These are phyloP conservation scores for Malacoraja senta DNA, from an alignment of 2,797 vertebrate species.

Conservation along the genomic window DNA sequence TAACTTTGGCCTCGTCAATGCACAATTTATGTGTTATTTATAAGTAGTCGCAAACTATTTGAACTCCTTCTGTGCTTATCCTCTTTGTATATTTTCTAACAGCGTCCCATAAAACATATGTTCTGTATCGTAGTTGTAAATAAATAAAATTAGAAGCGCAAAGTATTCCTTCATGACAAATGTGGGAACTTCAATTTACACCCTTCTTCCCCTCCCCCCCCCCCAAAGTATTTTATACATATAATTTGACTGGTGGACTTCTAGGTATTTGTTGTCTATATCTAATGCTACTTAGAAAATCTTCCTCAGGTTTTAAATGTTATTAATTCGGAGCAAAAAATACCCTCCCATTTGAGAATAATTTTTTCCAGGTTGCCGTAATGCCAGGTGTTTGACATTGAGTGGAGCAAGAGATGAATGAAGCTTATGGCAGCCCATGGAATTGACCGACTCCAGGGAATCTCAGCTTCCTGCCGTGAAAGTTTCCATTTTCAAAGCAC, in stretches of 20 bases:
- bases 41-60: neutral
- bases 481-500: constrained; percentile 83
- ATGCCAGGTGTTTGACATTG: constrained; percentile 80
- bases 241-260: neutral
- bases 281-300: constrained; percentile 59
- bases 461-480: constrained; percentile 73
- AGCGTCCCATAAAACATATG: neutral
- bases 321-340: constrained; percentile 55
- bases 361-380: constrained; percentile 67
- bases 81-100: neutral
- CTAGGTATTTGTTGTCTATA: constrained; percentile 37
- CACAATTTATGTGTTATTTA: neutral
- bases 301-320: constrained; percentile 59
- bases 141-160: neutral
- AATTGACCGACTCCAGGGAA: constrained; percentile 68
- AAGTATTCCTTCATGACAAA: neutral
- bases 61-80: neutral
- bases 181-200: neutral
- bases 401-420: constrained; percentile 71
- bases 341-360: constrained; percentile 58
- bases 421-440: constrained; percentile 70
- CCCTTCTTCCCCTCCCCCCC: too few species aligned
- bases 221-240: neutral
- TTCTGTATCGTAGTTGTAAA: neutral
- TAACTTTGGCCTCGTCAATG: neutral